Evolutionary conservation across 2,888 invertebrate genomes (phyloP), one percentile per base, ranked within the genome.

Genomic region (Cynaeus angustus): DNA sequence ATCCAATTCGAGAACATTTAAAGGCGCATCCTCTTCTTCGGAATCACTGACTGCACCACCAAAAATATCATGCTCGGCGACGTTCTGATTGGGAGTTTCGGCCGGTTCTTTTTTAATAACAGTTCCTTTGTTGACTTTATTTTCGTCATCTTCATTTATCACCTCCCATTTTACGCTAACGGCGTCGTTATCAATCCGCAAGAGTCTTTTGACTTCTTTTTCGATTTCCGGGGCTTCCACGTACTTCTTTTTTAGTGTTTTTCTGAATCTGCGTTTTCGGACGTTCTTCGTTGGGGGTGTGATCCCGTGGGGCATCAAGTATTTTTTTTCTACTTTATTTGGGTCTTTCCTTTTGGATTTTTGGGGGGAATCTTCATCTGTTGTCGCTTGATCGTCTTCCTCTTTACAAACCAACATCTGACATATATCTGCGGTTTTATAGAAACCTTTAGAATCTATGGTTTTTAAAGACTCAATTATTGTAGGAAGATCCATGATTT

Each of bases 141-240:
- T 87, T 69, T 94, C 93, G 76, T 95, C 94, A 79, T 96, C 95
- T 84, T 96, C 96, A 78, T 92, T 93, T 13, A 96, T 91, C 0
- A 97, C 91, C 82, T 97, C 96, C 91, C 94, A 97, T 70, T 92
- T 92, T 0, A 96, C 92, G 80, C 91, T 82, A 6, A 93, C 92
- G 0, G 98, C 98, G 83, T 98, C 98, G 81, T 96, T 96, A 82
- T 98, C 98, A 33, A 92, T 92, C 73, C 97, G 88, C 6, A 99
- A 87, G 64, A 99, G 86, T 38, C 97, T 88, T 83, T 98, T 97
- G 0, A 99, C 96, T 87, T 99, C 99, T 83, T 98, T 98, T 82
- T 99, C 99, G 74, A 98, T 97, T 87, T 99, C 98, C 0, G 98
- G 98, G 16, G 97, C 96, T 85, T 98, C 98, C 0, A 96, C 95